These are phyloP conservation scores for Cynoglossus semilaevis DNA, from an alignment of 2,113 vertebrate species.

Conservation along the genomic window DNA sequence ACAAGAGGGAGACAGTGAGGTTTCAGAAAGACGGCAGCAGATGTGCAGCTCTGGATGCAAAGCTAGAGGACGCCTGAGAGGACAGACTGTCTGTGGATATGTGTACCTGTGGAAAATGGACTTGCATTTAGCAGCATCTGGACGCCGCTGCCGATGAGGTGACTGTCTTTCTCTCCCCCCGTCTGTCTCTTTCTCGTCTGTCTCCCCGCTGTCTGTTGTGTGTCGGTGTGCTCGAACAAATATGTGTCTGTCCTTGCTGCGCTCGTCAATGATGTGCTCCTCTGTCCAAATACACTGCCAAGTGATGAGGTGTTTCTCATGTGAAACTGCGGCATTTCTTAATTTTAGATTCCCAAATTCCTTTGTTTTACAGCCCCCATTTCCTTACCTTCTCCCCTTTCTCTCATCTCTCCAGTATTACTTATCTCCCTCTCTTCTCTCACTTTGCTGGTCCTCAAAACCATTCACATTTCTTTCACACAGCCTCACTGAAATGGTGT, in stretches of 20 bases:
- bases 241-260: slow-evolving; percentile 40
- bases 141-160: slow-evolving; percentile 65
- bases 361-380: slow-evolving; percentile 33
- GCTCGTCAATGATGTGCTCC: slow-evolving; percentile 37
- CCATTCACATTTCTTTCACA: slow-evolving; percentile 22
- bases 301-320: slow-evolving; percentile 17
- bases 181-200: neutral
- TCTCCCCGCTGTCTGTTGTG: slow-evolving; percentile 17
- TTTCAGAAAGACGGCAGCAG: slow-evolving; percentile 46
- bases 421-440: slow-evolving; percentile 9
- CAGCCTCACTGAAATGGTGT: slow-evolving; percentile 59
- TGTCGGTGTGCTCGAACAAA: slow-evolving; percentile 34
- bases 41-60: slow-evolving; percentile 55
- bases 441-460: slow-evolving; percentile 29
- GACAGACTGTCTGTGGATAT: slow-evolving; percentile 65
- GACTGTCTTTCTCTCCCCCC: slow-evolving; percentile 26
- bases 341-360: slow-evolving; percentile 32
- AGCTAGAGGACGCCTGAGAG: slow-evolving; percentile 71
- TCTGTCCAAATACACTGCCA: slow-evolving; percentile 30
- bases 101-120: slow-evolving; percentile 57
- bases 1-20: slow-evolving; percentile 41
- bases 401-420: slow-evolving; percentile 5
- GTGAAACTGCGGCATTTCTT: slow-evolving; percentile 19
- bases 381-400: slow-evolving; percentile 3
- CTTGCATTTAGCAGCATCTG: slow-evolving; percentile 51